Percentiles rank a stretch among this genome's conserved stretches.
Evolutionary conservation across 2,113 vertebrate species (phyloP).

Genomic region (Numida meleagris): DNA sequence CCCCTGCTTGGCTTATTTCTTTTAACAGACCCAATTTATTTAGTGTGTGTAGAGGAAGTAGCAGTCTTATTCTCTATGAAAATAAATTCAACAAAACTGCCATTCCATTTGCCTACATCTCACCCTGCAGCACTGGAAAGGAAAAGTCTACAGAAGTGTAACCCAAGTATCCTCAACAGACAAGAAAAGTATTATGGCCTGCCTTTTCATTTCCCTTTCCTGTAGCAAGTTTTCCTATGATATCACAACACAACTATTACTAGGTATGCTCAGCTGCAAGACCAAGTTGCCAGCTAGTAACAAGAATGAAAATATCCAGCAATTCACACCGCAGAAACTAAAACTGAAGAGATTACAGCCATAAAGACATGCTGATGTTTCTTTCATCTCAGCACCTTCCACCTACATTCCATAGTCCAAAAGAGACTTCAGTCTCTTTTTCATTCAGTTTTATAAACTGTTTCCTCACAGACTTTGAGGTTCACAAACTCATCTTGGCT

Average conservation of each 20-base stretch:
- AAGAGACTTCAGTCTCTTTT: not conserved
- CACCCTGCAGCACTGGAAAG: not conserved
- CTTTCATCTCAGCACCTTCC: not conserved
- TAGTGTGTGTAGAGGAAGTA: not conserved
- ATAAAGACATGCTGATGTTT: accelerated
- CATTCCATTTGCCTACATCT: not conserved
- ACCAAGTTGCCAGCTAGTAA: not conserved
- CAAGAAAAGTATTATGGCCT: not conserved
- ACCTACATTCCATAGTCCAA: not conserved
- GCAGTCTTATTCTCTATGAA: not conserved
- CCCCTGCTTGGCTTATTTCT: not conserved
- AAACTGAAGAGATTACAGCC: not conserved
- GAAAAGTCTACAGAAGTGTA: not conserved
- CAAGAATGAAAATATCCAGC: not conserved
- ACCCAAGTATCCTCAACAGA: not conserved
- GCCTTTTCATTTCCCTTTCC: not conserved
- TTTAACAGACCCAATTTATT: not conserved
- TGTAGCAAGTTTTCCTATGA: not conserved
- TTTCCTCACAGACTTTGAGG: not conserved
- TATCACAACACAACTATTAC: accelerated
- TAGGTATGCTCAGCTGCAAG: not conserved
- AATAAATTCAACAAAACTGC: not conserved
- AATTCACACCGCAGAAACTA: not conserved
- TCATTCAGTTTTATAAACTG: not conserved
- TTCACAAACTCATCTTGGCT: not conserved